Conservation (phyloP, 2,888 invertebrate species). For the Oligia fasciuncula region DNA sequence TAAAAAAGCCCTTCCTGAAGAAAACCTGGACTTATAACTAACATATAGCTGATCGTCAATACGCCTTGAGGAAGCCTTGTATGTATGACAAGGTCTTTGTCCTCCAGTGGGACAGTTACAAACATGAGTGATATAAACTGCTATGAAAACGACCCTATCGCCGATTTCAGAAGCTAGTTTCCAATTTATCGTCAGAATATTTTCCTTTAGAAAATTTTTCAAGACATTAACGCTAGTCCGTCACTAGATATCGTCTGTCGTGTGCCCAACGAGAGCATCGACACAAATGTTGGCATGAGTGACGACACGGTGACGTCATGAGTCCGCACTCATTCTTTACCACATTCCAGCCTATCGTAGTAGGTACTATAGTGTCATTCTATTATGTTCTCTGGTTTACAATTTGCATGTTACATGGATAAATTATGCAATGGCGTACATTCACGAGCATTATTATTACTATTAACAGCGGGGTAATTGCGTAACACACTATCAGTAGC, state of each 20-base stretch:
- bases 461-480: background rate
- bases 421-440: background rate
- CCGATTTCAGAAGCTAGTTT: background rate
- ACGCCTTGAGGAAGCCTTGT: background rate
- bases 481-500: background rate
- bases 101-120: background rate
- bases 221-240: constrained; percentile 16
- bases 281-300: background rate
- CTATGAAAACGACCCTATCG: background rate
- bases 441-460: background rate
- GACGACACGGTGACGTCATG: constrained; percentile 44
- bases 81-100: background rate
- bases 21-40: background rate
- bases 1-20: background rate
- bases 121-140: no score
- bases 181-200: background rate
- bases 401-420: constrained; percentile 17
- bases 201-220: background rate
- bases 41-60: background rate
- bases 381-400: constrained; percentile 2
- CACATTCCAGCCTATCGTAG: constrained; percentile 4
- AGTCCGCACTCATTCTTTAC: constrained; percentile 25
- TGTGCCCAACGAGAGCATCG: background rate
- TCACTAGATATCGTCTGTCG: constrained; percentile 32
- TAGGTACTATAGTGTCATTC: constrained; percentile 1